These are phyloP conservation scores for Crotalus viridis DNA, from an alignment of 2,113 vertebrate species.

Conservation along the genomic window DNA sequence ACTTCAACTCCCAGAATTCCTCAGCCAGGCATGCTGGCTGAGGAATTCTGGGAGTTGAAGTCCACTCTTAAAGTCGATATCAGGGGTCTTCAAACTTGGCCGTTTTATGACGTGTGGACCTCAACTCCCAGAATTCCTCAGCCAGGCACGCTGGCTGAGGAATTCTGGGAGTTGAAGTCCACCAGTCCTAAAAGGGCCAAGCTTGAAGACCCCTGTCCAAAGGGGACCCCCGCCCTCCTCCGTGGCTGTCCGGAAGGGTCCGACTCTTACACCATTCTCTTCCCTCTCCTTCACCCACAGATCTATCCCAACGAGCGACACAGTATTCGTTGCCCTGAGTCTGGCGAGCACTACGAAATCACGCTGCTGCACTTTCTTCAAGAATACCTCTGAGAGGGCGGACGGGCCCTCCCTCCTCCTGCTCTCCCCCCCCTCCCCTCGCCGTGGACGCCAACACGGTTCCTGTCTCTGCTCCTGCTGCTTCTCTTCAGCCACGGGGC, in stretches of 20 bases:
- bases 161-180: too few species aligned
- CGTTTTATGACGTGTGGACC: too few species aligned
- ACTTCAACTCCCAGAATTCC: too few species aligned
- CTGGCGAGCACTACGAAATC: conserved; percentile 98
- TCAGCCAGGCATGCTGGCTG: too few species aligned
- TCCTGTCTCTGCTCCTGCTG: background rate
- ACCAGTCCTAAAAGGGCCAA: too few species aligned
- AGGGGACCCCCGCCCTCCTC: background rate
- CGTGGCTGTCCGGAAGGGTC: background rate
- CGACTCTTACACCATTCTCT: background rate
- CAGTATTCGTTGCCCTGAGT: conserved; percentile 98
- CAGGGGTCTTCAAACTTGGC: too few species aligned
- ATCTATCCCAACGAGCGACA: conserved; percentile 98
- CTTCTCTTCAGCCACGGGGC: background rate
- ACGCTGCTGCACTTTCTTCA: conserved; percentile 99
- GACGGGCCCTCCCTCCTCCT: conserved; percentile 40
- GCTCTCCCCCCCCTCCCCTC: background rate
- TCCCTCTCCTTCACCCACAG: conserved; percentile 59
- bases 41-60: too few species aligned
- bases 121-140: too few species aligned
- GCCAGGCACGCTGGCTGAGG: too few species aligned
- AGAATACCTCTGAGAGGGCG: conserved; percentile 88
- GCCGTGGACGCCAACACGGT: background rate
- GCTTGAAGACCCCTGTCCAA: too few species aligned
- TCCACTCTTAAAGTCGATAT: too few species aligned